phyloP scores from a whole-genome alignment of 2,888 invertebrate species.

The Nephrotoma flavescens region DNA sequence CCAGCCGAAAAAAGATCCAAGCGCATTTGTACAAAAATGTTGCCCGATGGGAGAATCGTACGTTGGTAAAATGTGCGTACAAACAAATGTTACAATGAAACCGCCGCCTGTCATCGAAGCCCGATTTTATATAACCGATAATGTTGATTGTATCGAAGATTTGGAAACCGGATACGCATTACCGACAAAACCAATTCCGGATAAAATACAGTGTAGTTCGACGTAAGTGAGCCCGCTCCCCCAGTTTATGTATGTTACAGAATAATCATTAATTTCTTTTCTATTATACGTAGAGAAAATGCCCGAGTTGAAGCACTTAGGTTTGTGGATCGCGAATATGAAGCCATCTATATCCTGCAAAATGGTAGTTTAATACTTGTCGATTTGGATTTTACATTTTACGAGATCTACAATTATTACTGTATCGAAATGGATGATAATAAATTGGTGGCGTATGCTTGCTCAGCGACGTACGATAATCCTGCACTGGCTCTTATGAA shows the following conservation, averaged over 20 bases:
- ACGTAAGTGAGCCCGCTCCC: neutral
- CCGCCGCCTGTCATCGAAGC: neutral
- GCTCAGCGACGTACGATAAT: neutral
- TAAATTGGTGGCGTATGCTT: neutral
- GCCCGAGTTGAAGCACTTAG: neutral
- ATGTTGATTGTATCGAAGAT: neutral
- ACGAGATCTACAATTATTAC: neutral
- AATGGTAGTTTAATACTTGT: neutral
- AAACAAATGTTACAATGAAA: neutral
- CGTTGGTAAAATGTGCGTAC: neutral
- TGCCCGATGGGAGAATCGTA: neutral
- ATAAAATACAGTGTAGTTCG: neutral
- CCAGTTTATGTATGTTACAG: too few relatives aligned
- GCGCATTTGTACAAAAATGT: neutral
- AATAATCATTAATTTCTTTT: neutral
- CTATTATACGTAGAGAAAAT: neutral
- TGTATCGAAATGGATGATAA: neutral
- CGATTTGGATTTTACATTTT: neutral
- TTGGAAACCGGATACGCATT: neutral
- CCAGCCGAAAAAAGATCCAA: neutral
- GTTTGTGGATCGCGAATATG: neutral
- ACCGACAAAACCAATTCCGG: neutral
- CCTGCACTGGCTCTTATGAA: neutral
- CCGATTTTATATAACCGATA: neutral
- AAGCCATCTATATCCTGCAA: neutral